phyloP scores from a whole-genome alignment of 2,797 vertebrate genomes.

The Enteromius paludinosus region DNA sequence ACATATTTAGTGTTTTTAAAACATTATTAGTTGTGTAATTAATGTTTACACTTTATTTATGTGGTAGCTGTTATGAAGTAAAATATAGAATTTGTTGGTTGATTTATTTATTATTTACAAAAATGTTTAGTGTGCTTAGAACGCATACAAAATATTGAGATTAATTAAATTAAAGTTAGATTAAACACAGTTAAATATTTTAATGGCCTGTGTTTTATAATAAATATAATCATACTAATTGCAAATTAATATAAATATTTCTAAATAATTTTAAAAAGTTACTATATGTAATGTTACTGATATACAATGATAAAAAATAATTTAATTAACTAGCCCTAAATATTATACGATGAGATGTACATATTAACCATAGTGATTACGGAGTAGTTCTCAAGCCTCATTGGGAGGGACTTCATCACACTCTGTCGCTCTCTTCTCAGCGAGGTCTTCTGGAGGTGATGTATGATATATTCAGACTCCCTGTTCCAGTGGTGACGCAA shows the following conservation, averaged over 20 bases:
- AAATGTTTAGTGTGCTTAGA: neutral
- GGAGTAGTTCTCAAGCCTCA: neutral
- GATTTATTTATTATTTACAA: neutral
- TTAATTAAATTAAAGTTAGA: neutral
- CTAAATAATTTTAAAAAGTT: neutral
- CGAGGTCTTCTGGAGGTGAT: constrained; percentile 94
- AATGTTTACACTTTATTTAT: neutral
- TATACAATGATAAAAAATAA: too few species aligned
- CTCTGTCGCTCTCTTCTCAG: constrained; percentile 71
- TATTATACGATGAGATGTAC: neutral
- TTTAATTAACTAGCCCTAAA: neutral
- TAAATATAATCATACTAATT: neutral
- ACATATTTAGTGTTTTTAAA: neutral
- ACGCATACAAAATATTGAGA: neutral
- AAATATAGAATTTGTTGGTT: neutral
- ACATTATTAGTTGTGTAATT: neutral
- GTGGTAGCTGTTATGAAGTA: neutral
- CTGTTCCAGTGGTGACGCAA: constrained; percentile 90
- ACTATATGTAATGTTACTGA: neutral
- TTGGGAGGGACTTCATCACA: neutral
- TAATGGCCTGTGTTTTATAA: neutral
- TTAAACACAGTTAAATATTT: neutral
- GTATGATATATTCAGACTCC: constrained; percentile 97
- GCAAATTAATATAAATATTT: neutral
- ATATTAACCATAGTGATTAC: neutral